Base-by-base conservation (phyloP, 92 coral and sea anemone species). In the Siderastrea radians region DNA sequence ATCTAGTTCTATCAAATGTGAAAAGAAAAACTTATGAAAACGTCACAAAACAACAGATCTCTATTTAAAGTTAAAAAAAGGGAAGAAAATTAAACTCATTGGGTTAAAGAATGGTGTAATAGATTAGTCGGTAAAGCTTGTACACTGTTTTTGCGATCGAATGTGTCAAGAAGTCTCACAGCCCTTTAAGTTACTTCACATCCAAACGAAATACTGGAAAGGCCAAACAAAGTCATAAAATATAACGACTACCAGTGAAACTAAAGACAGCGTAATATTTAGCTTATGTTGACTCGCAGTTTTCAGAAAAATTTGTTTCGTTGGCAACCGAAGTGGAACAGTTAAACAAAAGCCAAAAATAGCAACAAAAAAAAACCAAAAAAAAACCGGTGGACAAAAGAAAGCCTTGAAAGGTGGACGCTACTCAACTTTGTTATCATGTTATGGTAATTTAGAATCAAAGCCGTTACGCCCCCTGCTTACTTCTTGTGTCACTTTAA, bases 401-500 rank as follows among this genome's bases (percentile, higher is more conserved):
- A 3, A 70, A 12, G 13, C 13, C 52, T 65, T 7, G 10, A 55
- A 55, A 55, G 12, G 8, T 19, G 46, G 38, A 17, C 38, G 47
- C 3, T 5, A 26, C 47, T 45, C 6, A 59, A 47, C 66, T 58
- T 76, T 58, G 16, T 12, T 44, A 75, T 49, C 3, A 50, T n/a
- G 15, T 50, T 79, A 79, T 64, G 84, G 61, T 79, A 79, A 80
- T 80, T 67, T 80, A 10, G 16, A 6, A 14, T 66, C 9, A 45
- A 26, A 52, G 46, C 57, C 58, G 47, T 5, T 47, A 43, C 54
- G n/a, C 47, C 9, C 46, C 15, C 6, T 1, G 51, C 13, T 3
- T 48, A 73, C 58, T 15, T 53, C 63, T 52, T 5, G n/a, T 13
- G 7, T 49, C 58, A 55, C 11, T 5, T 50, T 16, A 43, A 58